phyloP scores from a whole-genome alignment of 2,113 vertebrate genomes.

The Procavia capensis region DNA sequence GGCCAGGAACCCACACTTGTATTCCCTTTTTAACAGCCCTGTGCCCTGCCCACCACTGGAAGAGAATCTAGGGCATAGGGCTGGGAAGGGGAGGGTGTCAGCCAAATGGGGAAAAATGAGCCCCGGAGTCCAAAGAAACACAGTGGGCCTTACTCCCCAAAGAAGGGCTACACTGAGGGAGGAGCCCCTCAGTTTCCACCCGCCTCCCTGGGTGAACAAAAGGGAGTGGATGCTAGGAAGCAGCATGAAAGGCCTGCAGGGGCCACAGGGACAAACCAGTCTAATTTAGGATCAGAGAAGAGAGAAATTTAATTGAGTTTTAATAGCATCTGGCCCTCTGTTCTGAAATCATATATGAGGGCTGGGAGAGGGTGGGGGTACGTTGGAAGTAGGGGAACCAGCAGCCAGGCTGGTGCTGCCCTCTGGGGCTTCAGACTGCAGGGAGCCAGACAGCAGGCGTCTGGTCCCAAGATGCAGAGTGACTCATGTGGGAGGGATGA shows the following conservation, averaged over 20 bases:
- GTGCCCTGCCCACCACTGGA: neutral
- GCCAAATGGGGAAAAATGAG: neutral
- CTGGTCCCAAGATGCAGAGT: neutral
- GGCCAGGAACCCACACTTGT: neutral
- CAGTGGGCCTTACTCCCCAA: neutral
- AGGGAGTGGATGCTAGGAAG: neutral
- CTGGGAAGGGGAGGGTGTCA: neutral
- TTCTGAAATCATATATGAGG: conserved; percentile 39
- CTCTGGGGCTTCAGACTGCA: neutral
- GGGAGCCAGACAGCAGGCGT: neutral
- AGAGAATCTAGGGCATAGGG: neutral
- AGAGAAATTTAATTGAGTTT: conserved; percentile 79
- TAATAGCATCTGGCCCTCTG: conserved; percentile 77
- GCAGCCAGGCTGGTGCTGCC: neutral
- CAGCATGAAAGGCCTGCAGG: conserved; percentile 21
- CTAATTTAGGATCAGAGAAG: conserved; percentile 78
- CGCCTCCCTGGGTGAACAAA: neutral
- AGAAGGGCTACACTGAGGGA: neutral
- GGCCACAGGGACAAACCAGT: conserved; percentile 66
- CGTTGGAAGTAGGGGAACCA: neutral
- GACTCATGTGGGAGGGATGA: neutral
- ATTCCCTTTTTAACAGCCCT: neutral
- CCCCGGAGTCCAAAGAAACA: neutral
- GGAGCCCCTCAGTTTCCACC: neutral
- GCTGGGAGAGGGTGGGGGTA: neutral